Conservation (phyloP, 1,140 invertebrate genomes). For the Drosophila ficusphila region DNA sequence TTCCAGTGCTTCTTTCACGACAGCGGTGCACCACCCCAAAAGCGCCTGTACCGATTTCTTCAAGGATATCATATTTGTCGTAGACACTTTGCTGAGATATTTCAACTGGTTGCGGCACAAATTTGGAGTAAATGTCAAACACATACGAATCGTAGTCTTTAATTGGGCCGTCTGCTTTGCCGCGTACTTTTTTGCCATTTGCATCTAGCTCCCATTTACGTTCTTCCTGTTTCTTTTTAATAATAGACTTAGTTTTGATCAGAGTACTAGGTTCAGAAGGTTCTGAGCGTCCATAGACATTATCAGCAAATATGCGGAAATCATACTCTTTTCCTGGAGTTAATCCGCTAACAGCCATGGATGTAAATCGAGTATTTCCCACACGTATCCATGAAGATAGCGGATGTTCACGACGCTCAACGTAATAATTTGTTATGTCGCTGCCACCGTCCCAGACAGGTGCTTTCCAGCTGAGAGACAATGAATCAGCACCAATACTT, state of each 20-base stretch:
- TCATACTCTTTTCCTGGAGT: conserved; percentile 97
- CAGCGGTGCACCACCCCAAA: conserved; percentile 99
- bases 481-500: conserved; percentile 93
- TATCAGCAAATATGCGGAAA: conserved; percentile 98
- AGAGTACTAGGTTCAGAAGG: conserved; percentile 93
- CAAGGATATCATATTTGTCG: conserved; percentile 99
- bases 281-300: conserved; percentile 97
- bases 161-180: conserved; percentile 93
- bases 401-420: conserved; percentile 97
- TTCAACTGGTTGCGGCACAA: conserved; percentile 97
- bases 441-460: conserved; percentile 97
- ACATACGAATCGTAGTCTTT: conserved; percentile 99
- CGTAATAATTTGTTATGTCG: conserved; percentile 96
- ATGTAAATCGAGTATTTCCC: conserved; percentile 96
- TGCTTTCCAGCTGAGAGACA: conserved; percentile 95
- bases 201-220: conserved; percentile 94
- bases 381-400: conserved; percentile 97
- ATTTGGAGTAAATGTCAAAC: conserved; percentile 98
- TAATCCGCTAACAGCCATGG: conserved; percentile 94
- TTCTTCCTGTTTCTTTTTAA: conserved; percentile 91
- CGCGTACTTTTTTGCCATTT: conserved; percentile 95
- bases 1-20: conserved; percentile 96
- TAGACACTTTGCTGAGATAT: conserved; percentile 97
- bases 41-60: conserved; percentile 99
- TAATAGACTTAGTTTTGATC: conserved; percentile 92